A percentile compares a stretch with the other conserved stretches of the same genome.
These are phyloP conservation scores for Catagonus wagneri DNA, from an alignment of 2,113 vertebrate genomes.

Conservation along the genomic window DNA sequence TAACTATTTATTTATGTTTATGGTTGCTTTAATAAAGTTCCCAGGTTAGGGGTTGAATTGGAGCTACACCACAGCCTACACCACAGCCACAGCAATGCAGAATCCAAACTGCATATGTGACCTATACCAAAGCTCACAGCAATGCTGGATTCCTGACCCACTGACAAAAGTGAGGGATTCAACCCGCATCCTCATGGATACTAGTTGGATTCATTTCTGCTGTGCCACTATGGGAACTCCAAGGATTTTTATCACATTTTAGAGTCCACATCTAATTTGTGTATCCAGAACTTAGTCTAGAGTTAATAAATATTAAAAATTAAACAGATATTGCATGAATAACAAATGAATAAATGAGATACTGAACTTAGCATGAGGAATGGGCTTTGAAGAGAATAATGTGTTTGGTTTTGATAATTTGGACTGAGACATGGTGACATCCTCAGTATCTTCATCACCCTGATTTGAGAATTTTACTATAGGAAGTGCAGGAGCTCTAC, in stretches of 20 bases:
- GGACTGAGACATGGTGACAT: neutral
- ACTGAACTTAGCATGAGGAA: neutral
- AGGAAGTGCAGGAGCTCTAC: neutral
- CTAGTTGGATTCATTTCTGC: no score
- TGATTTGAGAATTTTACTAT: neutral
- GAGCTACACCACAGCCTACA: no score
- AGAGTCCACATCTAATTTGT: neutral
- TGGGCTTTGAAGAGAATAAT: neutral
- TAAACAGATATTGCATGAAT: neutral
- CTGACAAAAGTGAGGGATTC: no score
- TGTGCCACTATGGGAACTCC: no score
- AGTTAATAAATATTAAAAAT: neutral
- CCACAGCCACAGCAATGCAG: no score
- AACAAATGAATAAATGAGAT: neutral
- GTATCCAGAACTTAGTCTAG: neutral
- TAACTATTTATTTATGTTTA: neutral
- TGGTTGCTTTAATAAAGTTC: neutral
- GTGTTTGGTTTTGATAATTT: neutral
- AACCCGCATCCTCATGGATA: no score
- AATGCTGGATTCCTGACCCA: no score
- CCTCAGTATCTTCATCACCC: neutral
- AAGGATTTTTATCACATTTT: neutral
- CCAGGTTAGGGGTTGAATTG: no score
- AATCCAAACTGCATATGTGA: no score
- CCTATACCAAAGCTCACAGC: no score